Conservation (phyloP, 2,113 vertebrate genomes). For the Chamaea fasciata region DNA sequence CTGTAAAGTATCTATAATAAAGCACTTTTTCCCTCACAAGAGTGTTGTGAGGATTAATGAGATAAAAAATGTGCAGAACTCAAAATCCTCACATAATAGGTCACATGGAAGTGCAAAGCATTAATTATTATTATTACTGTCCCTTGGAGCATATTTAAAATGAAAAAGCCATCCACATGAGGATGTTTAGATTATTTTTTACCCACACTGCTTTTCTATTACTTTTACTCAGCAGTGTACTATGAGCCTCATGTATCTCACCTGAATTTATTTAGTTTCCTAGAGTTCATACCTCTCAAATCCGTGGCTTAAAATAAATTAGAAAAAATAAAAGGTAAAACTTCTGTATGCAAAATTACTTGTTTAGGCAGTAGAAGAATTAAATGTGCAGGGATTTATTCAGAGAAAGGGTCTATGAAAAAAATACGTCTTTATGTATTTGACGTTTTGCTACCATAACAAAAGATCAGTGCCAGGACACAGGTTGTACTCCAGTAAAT, state of each 20-base stretch:
- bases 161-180: not conserved
- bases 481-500: not conserved
- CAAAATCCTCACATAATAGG: not conserved
- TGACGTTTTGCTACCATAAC: not conserved
- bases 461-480: not conserved
- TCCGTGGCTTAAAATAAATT: not conserved
- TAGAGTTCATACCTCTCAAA: not conserved
- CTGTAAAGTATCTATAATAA: slow-evolving; percentile 29
- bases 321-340: not conserved
- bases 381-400: not conserved
- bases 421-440: not conserved
- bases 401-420: not conserved
- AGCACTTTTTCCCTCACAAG: slow-evolving; percentile 5
- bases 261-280: not conserved
- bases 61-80: slow-evolving; percentile 22
- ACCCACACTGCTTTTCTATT: not conserved
- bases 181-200: not conserved
- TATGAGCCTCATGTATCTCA: not conserved
- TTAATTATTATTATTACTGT: slow-evolving; percentile 24
- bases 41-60: slow-evolving; percentile 25
- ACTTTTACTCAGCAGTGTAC: not conserved
- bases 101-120: not conserved
- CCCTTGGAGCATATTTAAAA: not conserved
- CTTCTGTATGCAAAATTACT: not conserved
- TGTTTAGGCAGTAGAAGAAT: not conserved